Evolutionary conservation across 1,140 invertebrate genomes (phyloP).

Genomic region (Bombus fervidus): DNA sequence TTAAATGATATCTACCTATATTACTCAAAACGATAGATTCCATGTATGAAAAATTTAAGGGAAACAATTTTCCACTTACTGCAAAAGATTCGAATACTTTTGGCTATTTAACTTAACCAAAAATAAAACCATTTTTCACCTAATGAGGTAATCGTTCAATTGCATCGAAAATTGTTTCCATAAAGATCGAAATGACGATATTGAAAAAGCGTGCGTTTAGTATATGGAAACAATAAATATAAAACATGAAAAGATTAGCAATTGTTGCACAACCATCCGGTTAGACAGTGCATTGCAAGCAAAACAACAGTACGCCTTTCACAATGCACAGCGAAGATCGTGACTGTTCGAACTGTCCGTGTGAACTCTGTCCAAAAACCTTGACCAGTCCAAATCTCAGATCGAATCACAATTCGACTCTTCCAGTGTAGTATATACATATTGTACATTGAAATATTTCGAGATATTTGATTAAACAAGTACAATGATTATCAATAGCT

Average conservation of each 20-base stretch:
- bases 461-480: not conserved
- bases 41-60: not conserved
- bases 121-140: not conserved
- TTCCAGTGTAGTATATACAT: not conserved
- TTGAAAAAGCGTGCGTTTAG: not conserved
- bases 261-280: conserved; percentile 65
- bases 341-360: conserved; percentile 44
- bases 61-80: not conserved
- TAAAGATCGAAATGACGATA: not conserved
- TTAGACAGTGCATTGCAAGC: conserved; percentile 51
- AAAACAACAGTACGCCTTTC: conserved; percentile 62
- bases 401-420: not conserved
- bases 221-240: conserved; percentile 44
- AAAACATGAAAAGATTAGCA: conserved; percentile 47
- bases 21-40: not conserved
- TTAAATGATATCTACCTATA: not conserved
- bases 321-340: conserved; percentile 61
- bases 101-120: not conserved
- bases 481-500: not conserved
- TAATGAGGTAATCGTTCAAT: not conserved
- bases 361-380: conserved; percentile 40
- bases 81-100: not conserved
- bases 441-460: not conserved
- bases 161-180: not conserved
- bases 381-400: conserved; percentile 42